These are phyloP conservation scores for Oreochromis grahami DNA, from an alignment of 2,797 vertebrate genomes.

Conservation along the genomic window DNA sequence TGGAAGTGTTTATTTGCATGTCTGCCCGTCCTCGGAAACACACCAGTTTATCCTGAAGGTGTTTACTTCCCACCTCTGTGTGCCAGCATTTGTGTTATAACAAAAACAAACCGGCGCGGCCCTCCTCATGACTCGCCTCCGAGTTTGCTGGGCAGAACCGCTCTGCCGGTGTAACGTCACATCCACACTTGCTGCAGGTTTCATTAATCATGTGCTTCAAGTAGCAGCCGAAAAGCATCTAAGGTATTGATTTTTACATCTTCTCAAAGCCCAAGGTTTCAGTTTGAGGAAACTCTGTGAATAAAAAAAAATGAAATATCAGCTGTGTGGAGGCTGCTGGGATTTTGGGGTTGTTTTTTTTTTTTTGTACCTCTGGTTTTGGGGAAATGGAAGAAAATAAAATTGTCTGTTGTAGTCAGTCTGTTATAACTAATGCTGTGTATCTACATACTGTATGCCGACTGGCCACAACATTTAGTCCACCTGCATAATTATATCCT, in stretches of 20 bases:
- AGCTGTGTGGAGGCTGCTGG: neutral
- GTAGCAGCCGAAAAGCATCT: constrained; percentile 8
- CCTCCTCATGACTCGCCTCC: neutral
- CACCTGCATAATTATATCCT: neutral
- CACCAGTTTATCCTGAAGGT: neutral
- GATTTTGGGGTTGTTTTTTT: neutral
- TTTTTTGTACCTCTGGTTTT: constrained; percentile 15
- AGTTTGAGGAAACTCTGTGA: constrained; percentile 27
- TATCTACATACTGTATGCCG: neutral
- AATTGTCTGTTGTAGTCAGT: neutral
- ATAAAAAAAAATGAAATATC: constrained; percentile 39
- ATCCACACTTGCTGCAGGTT: constrained; percentile 1
- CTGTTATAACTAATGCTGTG: neutral
- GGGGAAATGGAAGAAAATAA: neutral
- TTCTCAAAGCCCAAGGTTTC: constrained; percentile 47
- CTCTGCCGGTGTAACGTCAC: neutral
- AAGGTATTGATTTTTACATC: constrained; percentile 44
- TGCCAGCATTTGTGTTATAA: neutral
- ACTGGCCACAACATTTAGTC: neutral
- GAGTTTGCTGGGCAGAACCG: neutral
- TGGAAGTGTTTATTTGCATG: constrained; percentile 12
- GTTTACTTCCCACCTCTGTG: neutral
- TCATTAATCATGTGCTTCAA: constrained; percentile 37
- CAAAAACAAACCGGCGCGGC: neutral
- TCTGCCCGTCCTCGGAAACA: constrained; percentile 8